A percentile compares a stretch with the other conserved stretches of the same genome.
phyloP scores from a whole-genome alignment of 2,113 vertebrate species.

The Corythoichthys haematopterus region DNA sequence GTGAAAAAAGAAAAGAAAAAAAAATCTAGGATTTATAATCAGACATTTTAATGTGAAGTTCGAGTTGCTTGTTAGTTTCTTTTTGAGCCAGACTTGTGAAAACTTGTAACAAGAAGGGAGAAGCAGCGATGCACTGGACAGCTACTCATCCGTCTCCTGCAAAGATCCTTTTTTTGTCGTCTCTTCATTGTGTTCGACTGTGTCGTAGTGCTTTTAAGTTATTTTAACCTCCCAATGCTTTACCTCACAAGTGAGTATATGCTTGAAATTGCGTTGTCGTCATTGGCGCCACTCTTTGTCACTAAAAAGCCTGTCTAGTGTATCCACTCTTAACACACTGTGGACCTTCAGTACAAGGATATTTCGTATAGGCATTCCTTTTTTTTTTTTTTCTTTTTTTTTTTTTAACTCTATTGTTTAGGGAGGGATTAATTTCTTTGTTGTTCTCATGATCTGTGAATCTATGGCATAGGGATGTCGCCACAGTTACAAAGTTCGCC shows the following conservation, averaged over 20 bases:
- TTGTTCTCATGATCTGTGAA: constrained; percentile 64
- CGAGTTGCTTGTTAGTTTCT: constrained; percentile 62
- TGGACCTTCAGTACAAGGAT: constrained; percentile 60
- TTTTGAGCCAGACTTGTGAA: constrained; percentile 68
- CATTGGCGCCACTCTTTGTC: constrained; percentile 4
- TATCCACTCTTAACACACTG: constrained; percentile 52
- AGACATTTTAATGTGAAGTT: constrained; percentile 73
- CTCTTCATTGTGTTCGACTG: constrained; percentile 43
- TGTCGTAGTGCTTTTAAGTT: constrained; percentile 44
- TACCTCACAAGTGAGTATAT: constrained; percentile 41
- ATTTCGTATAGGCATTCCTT: constrained; percentile 72
- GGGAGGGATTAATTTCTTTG: constrained; percentile 33
- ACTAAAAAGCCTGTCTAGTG: constrained; percentile 57
- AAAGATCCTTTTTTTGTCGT: constrained; percentile 24
- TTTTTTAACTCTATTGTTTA: constrained; percentile 33
- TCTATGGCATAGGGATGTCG: constrained; percentile 52
- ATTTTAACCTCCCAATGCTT: constrained; percentile 48
- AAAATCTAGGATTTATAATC: constrained; percentile 67
- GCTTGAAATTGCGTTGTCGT: constrained; percentile 22
- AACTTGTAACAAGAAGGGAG: constrained; percentile 68
- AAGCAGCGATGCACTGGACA: constrained; percentile 67
- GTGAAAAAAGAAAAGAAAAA: constrained; percentile 50
- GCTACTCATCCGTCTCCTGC: constrained; percentile 37
- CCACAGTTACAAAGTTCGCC: constrained; percentile 54
- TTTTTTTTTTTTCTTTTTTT: constrained; percentile 39